phyloP scores from a whole-genome alignment of 92 coral and sea anemone species.

The Palythoa grandiflora region DNA sequence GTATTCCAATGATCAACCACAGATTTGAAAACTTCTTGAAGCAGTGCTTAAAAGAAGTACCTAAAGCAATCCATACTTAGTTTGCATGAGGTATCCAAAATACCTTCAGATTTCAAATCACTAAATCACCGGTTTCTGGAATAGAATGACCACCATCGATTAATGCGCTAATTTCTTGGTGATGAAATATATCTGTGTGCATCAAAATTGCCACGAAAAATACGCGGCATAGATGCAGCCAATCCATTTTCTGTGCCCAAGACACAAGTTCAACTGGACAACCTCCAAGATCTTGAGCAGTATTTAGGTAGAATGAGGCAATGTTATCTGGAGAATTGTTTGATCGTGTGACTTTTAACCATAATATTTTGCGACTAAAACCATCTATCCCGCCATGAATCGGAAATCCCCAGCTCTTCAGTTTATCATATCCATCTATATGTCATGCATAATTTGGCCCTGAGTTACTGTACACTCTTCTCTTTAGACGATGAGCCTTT shows the following conservation, averaged over 20 bases:
- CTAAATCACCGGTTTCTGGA: conserved; percentile 56
- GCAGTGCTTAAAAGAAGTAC: neutral
- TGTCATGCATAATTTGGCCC: conserved; percentile 54
- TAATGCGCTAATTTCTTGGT: conserved; percentile 67
- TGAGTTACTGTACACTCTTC: conserved; percentile 26
- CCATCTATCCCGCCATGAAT: conserved; percentile 61
- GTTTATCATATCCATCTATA: conserved; percentile 50
- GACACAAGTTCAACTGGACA: conserved; percentile 71
- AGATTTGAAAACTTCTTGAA: neutral
- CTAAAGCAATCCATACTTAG: neutral
- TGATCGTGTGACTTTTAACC: conserved; percentile 71
- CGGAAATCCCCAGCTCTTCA: conserved; percentile 47
- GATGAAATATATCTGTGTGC: conserved; percentile 75
- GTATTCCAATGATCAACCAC: neutral
- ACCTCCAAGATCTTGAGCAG: conserved; percentile 58
- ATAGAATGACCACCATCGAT: conserved; percentile 79
- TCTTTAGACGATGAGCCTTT: conserved; percentile 39
- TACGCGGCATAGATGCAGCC: conserved; percentile 62
- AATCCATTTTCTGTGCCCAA: conserved; percentile 58
- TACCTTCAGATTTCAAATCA: conserved; percentile 47
- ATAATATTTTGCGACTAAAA: conserved; percentile 62
- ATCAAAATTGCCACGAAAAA: conserved; percentile 66
- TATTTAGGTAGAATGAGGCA: conserved; percentile 57
- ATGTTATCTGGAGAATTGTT: conserved; percentile 66
- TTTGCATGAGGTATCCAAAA: neutral